phyloP scores from a whole-genome alignment of 2,888 invertebrate genomes.

The Pyrocoelia pectoralis region DNA sequence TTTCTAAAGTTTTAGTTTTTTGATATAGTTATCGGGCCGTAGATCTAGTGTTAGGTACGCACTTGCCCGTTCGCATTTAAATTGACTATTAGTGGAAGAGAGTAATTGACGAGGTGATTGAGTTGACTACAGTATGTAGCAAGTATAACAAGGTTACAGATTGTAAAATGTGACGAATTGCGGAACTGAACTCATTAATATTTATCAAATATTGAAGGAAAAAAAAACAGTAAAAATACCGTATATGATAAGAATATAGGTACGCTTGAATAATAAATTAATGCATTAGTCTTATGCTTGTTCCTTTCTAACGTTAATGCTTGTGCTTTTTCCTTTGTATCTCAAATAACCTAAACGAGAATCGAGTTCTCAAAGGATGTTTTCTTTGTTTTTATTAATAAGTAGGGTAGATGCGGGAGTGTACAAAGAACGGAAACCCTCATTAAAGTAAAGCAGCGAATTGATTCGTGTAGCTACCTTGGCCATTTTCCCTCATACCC shows the following conservation, averaged over 20 bases:
- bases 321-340: conserved; percentile 6
- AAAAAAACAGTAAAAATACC: not conserved
- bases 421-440: conserved; percentile 31
- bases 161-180: too few relatives aligned
- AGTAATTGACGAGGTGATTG: too few relatives aligned
- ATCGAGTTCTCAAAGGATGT: conserved; percentile 23
- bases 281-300: not conserved
- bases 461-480: conserved; percentile 41
- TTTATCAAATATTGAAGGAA: too few relatives aligned
- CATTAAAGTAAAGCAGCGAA: conserved; percentile 44
- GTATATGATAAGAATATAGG: not conserved
- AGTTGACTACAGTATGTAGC: too few relatives aligned
- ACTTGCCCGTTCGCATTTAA: too few relatives aligned
- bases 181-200: too few relatives aligned
- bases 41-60: too few relatives aligned
- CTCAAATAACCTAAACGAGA: conserved; percentile 14
- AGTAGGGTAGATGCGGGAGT: conserved; percentile 22
- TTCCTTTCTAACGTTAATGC: conserved; percentile 1
- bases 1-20: too few relatives aligned
- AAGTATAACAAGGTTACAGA: too few relatives aligned
- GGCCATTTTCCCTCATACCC: conserved; percentile 36
- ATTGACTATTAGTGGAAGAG: too few relatives aligned
- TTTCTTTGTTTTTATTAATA: conserved; percentile 37
- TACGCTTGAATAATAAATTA: not conserved
- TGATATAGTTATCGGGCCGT: too few relatives aligned